A percentile compares a stretch with the other conserved stretches of the same genome.
Evolutionary conservation across 2,113 vertebrate genomes (phyloP).

Genomic region (Phaethon lepturus): DNA sequence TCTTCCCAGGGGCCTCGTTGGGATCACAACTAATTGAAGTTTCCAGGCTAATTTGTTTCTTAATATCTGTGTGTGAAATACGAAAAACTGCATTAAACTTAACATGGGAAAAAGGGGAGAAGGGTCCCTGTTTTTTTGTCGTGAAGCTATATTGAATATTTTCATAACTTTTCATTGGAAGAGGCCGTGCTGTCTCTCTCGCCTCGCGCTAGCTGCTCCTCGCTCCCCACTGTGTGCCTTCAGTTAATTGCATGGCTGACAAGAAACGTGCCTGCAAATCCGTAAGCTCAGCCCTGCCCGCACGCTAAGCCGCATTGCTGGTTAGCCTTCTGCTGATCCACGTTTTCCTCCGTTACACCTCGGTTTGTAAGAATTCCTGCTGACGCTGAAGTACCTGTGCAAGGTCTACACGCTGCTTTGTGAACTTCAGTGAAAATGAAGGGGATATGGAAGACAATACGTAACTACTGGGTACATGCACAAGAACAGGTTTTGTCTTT

Average conservation of each 20-base stretch:
- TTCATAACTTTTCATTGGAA: neutral
- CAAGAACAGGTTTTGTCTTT: rapidly evolving
- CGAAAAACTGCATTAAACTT: neutral
- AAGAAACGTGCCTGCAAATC: neutral
- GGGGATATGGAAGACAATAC: neutral
- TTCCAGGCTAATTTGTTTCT: slow-evolving; percentile 32
- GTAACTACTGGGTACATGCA: rapidly evolving
- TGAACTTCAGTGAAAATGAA: neutral
- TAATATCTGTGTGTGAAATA: neutral
- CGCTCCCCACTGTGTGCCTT: neutral
- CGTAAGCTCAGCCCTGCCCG: neutral
- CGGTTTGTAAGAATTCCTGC: neutral
- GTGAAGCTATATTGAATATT: neutral
- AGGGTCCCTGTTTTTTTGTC: neutral
- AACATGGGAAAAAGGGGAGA: neutral
- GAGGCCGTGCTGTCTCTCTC: neutral
- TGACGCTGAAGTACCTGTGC: neutral
- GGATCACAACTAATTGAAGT: neutral
- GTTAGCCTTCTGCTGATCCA: slow-evolving; percentile 14
- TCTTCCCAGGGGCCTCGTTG: neutral
- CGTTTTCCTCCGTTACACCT: neutral
- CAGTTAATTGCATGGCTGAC: slow-evolving; percentile 22
- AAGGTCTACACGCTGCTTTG: neutral
- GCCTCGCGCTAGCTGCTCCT: neutral
- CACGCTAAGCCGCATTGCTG: neutral